These are phyloP conservation scores for Gopherus flavomarginatus DNA, from an alignment of 2,113 vertebrate species.

Conservation along the genomic window DNA sequence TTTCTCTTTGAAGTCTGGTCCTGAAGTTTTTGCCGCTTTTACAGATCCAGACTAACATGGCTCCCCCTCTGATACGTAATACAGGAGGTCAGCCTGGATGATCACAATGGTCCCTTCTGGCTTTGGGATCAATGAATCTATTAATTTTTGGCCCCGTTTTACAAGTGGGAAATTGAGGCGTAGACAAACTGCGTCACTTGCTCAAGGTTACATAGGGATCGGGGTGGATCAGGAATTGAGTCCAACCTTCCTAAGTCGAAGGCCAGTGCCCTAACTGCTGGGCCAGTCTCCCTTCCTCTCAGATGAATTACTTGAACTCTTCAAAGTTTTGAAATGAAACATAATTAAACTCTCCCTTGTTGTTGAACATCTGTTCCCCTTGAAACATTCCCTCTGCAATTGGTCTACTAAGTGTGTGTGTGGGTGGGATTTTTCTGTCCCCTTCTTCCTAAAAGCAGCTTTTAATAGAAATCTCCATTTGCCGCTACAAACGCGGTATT, in stretches of 20 bases:
- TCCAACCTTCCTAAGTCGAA: not conserved
- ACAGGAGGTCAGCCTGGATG: not conserved
- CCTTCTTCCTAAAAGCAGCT: not conserved
- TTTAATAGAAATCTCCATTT: not conserved
- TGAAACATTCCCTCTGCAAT: not conserved
- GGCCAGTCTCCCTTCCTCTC: not conserved
- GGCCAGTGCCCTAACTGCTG: not conserved
- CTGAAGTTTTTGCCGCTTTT: no score
- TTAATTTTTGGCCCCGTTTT: not conserved
- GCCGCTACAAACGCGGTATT: rapidly evolving
- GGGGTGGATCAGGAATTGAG: not conserved
- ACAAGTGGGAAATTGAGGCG: not conserved
- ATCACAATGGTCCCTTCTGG: not conserved
- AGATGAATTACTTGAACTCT: not conserved
- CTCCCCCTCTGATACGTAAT: not conserved
- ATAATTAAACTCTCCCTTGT: not conserved
- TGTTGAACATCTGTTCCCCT: rapidly evolving
- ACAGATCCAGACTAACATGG: no score
- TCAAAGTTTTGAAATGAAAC: not conserved
- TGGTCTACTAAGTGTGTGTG: not conserved
- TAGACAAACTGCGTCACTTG: not conserved
- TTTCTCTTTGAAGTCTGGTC: no score
- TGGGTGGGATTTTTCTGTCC: not conserved
- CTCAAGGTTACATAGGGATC: not conserved
- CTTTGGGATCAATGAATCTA: not conserved